A percentile compares a stretch with the other conserved stretches of the same genome.
Evolutionary conservation across 1,140 invertebrate genomes (phyloP).

Genomic region (Nasonia vitripennis): DNA sequence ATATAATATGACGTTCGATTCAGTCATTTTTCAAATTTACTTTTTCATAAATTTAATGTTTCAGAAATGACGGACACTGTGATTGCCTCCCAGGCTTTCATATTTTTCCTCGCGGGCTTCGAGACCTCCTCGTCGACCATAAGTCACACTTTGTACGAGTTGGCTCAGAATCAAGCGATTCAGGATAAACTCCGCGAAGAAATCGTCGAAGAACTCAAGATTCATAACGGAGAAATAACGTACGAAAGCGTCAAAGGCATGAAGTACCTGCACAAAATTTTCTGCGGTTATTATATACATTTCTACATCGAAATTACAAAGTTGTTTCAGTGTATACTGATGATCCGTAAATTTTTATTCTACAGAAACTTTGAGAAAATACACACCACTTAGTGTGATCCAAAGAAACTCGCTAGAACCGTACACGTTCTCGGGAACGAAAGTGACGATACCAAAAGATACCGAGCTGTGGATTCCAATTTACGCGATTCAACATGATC

Average conservation of each 20-base stretch:
- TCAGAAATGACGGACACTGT: slow-evolving; percentile 62
- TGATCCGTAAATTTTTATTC: too few species aligned
- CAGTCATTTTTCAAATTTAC: too few species aligned
- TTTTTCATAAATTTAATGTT: slow-evolving; percentile 23
- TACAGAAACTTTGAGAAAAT: slow-evolving; percentile 72
- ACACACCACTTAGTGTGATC: slow-evolving; percentile 68
- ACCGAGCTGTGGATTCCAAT: slow-evolving; percentile 76
- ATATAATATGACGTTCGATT: too few species aligned
- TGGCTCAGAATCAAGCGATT: slow-evolving; percentile 75
- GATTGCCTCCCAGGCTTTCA: slow-evolving; percentile 65
- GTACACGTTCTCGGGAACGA: slow-evolving; percentile 66
- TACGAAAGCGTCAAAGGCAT: slow-evolving; percentile 61
- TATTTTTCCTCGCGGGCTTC: slow-evolving; percentile 76
- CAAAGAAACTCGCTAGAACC: slow-evolving; percentile 58
- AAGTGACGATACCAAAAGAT: slow-evolving; percentile 69
- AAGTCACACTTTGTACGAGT: slow-evolving; percentile 68
- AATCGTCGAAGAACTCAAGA: slow-evolving; percentile 63
- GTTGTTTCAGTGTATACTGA: too few species aligned
- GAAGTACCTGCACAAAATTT: slow-evolving; percentile 63
- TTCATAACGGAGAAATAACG: too few species aligned
- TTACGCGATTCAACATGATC: slow-evolving; percentile 76
- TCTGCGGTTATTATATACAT: slow-evolving; percentile 54
- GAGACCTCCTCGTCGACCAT: slow-evolving; percentile 77
- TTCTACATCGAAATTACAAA: too few species aligned
- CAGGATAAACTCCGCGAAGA: slow-evolving; percentile 75